A percentile compares a stretch with the other conserved stretches of the same genome.
These are phyloP conservation scores for Aporophyla lueneburgensis DNA, from an alignment of 2,888 invertebrate genomes.

Conservation along the genomic window DNA sequence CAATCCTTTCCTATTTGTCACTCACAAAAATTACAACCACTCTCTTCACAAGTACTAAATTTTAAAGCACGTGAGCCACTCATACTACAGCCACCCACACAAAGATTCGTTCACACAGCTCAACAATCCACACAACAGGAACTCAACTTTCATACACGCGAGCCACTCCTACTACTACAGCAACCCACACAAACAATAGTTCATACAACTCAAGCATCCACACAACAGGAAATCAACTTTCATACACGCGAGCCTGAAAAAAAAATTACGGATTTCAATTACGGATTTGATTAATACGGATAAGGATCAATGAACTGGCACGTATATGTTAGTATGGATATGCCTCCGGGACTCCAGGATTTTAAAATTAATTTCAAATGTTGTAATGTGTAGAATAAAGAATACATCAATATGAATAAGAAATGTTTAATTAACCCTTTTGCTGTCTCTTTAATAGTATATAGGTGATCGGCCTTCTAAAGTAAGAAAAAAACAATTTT, in stretches of 20 bases:
- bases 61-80: constrained; percentile 20
- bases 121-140: constrained; percentile 21
- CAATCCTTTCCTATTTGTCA: constrained; percentile 11
- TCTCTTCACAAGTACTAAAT: constrained; percentile 14
- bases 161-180: not conserved
- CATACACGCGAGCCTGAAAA: constrained; percentile 25
- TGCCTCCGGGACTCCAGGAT: no score
- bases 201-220: constrained; percentile 3
- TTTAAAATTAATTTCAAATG: no score
- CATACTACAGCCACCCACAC: constrained; percentile 20
- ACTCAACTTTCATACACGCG: constrained; percentile 12
- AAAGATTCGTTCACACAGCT: constrained; percentile 13
- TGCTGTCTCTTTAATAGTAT: no score
- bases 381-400: no score
- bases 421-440: no score
- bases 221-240: constrained; percentile 18
- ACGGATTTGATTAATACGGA: no score
- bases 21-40: constrained; percentile 26
- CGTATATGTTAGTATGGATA: no score
- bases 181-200: not conserved
- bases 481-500: no score
- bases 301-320: no score
- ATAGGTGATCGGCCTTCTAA: no score
- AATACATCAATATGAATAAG: no score
- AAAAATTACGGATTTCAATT: no score